Conservation (phyloP, 1,140 invertebrate species). For the Drosophila sturtevanti region DNA sequence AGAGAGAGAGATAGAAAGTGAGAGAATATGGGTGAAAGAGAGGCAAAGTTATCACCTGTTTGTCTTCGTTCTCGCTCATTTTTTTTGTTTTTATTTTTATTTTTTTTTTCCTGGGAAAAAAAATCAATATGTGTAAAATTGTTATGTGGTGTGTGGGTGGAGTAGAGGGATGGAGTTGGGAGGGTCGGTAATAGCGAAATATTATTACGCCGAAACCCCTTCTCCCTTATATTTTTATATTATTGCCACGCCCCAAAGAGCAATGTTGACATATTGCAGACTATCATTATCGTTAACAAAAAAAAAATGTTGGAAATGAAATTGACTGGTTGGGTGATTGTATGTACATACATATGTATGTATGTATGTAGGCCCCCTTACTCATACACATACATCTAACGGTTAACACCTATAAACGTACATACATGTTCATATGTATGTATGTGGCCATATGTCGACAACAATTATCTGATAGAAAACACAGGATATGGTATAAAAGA, state of each 20-base stretch:
- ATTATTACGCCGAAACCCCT: too few relatives aligned
- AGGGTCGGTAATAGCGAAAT: too few relatives aligned
- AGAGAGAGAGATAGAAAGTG: not conserved
- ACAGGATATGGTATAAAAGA: too few relatives aligned
- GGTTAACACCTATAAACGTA: too few relatives aligned
- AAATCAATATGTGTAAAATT: conserved; percentile 62
- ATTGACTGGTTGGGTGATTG: conserved; percentile 17
- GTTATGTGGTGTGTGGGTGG: conserved; percentile 4
- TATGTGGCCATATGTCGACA: too few relatives aligned
- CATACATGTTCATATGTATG: too few relatives aligned
- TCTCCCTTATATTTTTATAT: too few relatives aligned
- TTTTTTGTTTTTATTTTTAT: not conserved
- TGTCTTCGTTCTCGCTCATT: not conserved
- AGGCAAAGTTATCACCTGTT: conserved; percentile 56
- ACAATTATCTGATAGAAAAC: too few relatives aligned
- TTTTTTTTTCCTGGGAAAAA: conserved; percentile 39
- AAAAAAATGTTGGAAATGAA: not conserved
- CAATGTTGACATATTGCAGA: conserved; percentile 44
- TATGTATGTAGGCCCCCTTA: too few relatives aligned
- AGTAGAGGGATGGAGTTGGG: not conserved
- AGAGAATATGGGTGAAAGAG: too few relatives aligned
- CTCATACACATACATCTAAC: not conserved
- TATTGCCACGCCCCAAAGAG: conserved; percentile 14
- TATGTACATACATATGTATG: not conserved
- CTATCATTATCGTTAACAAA: not conserved